Conservation (phyloP, 2,113 vertebrate species). For the Penelope pileata region DNA sequence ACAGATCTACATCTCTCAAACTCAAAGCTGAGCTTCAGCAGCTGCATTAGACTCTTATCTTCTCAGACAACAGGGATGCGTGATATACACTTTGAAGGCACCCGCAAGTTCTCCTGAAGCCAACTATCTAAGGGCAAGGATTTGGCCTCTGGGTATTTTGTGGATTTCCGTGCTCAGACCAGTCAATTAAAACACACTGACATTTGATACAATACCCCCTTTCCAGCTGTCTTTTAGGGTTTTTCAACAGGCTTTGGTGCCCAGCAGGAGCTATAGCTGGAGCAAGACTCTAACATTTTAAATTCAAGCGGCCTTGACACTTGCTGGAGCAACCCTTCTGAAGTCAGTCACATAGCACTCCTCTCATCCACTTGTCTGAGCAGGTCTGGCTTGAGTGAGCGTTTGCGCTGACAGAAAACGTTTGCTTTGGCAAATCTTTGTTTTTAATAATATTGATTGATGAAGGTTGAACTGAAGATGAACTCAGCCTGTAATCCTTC, state of each 20-base stretch:
- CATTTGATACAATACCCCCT: constrained; percentile 6
- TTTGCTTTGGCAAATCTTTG: not conserved
- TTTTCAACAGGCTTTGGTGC: constrained; percentile 62
- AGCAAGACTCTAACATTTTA: constrained; percentile 50
- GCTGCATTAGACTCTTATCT: constrained; percentile 50
- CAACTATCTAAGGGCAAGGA: constrained; percentile 36
- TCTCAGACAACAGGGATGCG: constrained; percentile 52
- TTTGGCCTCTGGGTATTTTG: constrained; percentile 52
- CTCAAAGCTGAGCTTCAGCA: constrained; percentile 56
- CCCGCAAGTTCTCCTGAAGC: constrained; percentile 46
- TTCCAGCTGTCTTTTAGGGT: constrained; percentile 55
- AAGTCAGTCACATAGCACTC: not conserved
- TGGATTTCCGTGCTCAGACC: constrained; percentile 28
- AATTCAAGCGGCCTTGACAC: constrained; percentile 30
- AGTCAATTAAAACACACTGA: constrained; percentile 58
- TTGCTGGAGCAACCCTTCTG: not conserved
- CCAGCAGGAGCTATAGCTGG: constrained; percentile 48
- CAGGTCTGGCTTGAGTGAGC: not conserved
- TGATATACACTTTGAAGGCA: constrained; percentile 32
- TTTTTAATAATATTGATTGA: not conserved
- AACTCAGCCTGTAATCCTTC: not conserved
- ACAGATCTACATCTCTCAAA: constrained; percentile 28
- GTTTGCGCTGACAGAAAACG: not conserved
- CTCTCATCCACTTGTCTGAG: not conserved
- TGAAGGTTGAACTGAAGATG: not conserved